phyloP scores from a whole-genome alignment of 2,888 invertebrate species.

The Conops quadrifasciatus region DNA sequence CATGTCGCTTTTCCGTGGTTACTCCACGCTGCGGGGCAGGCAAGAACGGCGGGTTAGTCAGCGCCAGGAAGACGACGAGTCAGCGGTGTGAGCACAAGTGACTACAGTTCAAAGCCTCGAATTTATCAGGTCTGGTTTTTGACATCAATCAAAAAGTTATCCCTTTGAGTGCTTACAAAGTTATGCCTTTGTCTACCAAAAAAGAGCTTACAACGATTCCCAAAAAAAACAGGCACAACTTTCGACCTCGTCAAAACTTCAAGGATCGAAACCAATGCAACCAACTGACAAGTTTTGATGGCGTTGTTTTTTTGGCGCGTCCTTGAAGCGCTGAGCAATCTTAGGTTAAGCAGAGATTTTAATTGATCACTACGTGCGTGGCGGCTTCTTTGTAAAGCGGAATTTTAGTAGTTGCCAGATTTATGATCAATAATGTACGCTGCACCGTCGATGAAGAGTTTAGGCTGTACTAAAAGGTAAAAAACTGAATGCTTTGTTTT shows the following conservation, averaged over 20 bases:
- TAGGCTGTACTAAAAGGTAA: too few species aligned
- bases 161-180: not conserved
- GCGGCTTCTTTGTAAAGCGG: not conserved
- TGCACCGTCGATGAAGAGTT: not conserved
- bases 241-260: not conserved
- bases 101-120: not conserved
- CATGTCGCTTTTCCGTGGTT: too few species aligned
- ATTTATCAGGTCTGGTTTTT: conserved; percentile 5
- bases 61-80: too few species aligned
- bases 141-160: not conserved
- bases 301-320: not conserved
- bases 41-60: too few species aligned
- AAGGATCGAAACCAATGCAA: not conserved
- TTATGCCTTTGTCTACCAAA: too few species aligned
- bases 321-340: not conserved
- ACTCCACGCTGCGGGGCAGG: too few species aligned
- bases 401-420: not conserved
- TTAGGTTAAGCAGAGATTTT: not conserved
- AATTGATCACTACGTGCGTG: not conserved
- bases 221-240: not conserved
- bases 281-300: too few species aligned
- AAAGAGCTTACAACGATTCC: not conserved
- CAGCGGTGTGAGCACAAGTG: not conserved
- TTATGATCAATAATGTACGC: not conserved
- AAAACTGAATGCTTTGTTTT: too few species aligned